phyloP scores from a whole-genome alignment of 1,140 invertebrate species.

The Capitella teleta region DNA sequence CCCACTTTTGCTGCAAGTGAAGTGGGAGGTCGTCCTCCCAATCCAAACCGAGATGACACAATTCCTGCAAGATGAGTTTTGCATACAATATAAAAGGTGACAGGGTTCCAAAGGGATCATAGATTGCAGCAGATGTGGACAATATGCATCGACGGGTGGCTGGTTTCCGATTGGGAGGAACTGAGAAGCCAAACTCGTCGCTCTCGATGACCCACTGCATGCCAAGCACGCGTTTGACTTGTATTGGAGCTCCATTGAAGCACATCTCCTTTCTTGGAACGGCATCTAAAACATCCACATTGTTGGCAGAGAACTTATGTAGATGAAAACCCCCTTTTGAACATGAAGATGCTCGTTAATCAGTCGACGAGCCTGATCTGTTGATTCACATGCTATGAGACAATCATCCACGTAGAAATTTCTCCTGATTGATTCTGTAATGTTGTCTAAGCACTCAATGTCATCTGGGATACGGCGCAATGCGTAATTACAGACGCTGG shows the following conservation, averaged over 20 bases:
- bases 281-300: slow-evolving; percentile 2
- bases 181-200: slow-evolving; percentile 16
- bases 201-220: slow-evolving; percentile 19
- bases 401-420: slow-evolving; percentile 14
- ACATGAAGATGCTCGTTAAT: slow-evolving; percentile 10
- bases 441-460: background rate
- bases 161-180: slow-evolving; percentile 12
- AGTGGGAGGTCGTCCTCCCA: slow-evolving; percentile 2
- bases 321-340: background rate
- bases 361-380: background rate
- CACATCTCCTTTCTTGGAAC: background rate
- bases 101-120: slow-evolving; percentile 20
- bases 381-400: background rate
- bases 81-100: slow-evolving; percentile 15
- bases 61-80: slow-evolving; percentile 14
- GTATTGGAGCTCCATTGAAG: slow-evolving; percentile 16
- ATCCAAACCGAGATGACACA: background rate
- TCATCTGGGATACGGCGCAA: slow-evolving; percentile 10
- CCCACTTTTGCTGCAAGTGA: too few relatives aligned
- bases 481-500: slow-evolving; percentile 10
- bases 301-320: slow-evolving; percentile 7
- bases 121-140: slow-evolving; percentile 18
- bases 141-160: slow-evolving; percentile 16
- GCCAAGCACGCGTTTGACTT: slow-evolving; percentile 16
- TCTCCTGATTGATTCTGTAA: slow-evolving; percentile 13